Base-by-base conservation (phyloP, 2,113 vertebrate genomes). In the Lathamus discolor region DNA sequence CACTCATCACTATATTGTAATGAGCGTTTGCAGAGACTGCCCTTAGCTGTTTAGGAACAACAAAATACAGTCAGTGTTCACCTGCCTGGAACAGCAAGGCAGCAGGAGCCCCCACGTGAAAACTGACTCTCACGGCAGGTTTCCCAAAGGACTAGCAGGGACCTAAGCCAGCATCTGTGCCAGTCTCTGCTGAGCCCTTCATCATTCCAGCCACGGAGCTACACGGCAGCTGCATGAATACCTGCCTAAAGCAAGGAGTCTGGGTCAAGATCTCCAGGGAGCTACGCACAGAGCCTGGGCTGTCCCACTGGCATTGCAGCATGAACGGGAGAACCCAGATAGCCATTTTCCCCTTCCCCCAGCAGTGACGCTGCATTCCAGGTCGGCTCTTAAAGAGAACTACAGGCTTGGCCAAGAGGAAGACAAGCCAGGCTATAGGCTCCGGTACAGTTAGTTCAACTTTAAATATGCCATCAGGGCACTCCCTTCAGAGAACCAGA, bases 231-330 rank as follows among this genome's bases (percentile, higher is more conserved):
- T 83, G 43, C 13, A 13, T 7, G 10, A 76, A 41, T 4, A 14
- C 28, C 7, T 37, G 52, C 12, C 44, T 61, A 17, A 54, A 61
- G 70, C 8, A 37, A 41, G 33, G 49, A 75, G 43, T 19, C 10
- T 13, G 17, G 18, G 19, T 31, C 0, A 0, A 44, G 29, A 46
- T 49, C 72, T 61, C 57, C 46, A 72, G 37, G 44, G 35, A 33
- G 29, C 69, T 51, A 33, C 0, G 0, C n/a, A 54, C 13, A 55
- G 29, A 83, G 48, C 27, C 59, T 18, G 19, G 31, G 37, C 17
- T 29, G 13, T 66, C 55, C 3, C 1, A 3, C 55, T 44, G n/a
- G n/a, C n/a, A n/a, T n/a, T n/a, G n/a, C n/a, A n/a, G n/a, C n/a
- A n/a, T n/a, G n/a, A n/a, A n/a, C n/a, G n/a, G n/a, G n/a, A n/a